Conservation (phyloP, 2,113 vertebrate genomes). For the Cephalopholis sonnerati region DNA sequence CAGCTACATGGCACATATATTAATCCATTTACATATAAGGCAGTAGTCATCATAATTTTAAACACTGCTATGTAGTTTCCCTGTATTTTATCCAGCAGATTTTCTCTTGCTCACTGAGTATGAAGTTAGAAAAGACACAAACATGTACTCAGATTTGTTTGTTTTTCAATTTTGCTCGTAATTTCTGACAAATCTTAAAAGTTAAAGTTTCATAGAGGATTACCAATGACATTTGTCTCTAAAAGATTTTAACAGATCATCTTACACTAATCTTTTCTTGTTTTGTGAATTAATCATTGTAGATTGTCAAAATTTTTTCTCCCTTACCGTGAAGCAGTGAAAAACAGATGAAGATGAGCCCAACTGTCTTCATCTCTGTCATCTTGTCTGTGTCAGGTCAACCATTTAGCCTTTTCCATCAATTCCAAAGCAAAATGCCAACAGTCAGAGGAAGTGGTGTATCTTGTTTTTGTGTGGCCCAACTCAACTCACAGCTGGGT, state of each 20-base stretch:
- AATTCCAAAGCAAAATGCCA: neutral
- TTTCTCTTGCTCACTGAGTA: no score
- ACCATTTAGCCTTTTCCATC: neutral
- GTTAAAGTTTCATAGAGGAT: no score
- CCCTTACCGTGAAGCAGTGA: slow-evolving; percentile 13
- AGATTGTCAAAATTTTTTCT: neutral
- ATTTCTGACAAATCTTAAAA: neutral
- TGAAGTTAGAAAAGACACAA: no score
- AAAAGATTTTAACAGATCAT: no score
- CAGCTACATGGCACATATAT: no score
- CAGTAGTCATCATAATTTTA: no score
- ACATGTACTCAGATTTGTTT: no score
- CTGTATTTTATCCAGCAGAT: no score
- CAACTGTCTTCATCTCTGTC: neutral
- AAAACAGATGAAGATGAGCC: neutral
- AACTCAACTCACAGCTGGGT: neutral
- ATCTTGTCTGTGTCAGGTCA: neutral
- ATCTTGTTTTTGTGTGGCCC: neutral
- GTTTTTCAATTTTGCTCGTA: neutral
- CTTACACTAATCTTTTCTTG: no score
- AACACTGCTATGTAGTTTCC: no score
- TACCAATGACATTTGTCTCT: no score
- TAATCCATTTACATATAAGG: no score
- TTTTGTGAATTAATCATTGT: neutral
- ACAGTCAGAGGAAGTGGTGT: neutral